Percentiles rank a stretch among this genome's conserved stretches.
Evolutionary conservation across 2,888 invertebrate genomes (phyloP).

Genomic region (Leptinotarsa juncta): DNA sequence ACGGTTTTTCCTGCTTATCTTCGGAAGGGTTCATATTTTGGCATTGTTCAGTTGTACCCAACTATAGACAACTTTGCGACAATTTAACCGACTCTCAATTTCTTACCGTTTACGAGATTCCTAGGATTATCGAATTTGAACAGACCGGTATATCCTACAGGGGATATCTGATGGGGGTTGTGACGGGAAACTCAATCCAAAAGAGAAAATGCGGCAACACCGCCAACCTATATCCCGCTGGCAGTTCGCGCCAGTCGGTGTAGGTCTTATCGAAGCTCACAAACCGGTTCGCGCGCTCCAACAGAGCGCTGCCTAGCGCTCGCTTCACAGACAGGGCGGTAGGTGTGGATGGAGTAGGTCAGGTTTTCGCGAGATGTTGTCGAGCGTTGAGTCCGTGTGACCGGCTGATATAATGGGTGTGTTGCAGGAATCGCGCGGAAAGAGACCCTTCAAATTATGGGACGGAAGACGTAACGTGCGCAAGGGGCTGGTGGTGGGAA

Average conservation of each 20-base stretch:
- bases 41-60: too few species aligned
- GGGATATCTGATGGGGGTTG: too few species aligned
- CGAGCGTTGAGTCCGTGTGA: conserved; percentile 43
- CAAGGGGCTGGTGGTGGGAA: conserved; percentile 92
- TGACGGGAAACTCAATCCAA: not conserved
- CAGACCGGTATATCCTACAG: too few species aligned
- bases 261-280: not conserved
- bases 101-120: too few species aligned
- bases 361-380: conserved; percentile 58
- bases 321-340: conserved; percentile 49
- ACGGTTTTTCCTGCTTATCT: too few species aligned
- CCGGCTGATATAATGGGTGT: conserved; percentile 55
- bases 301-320: conserved; percentile 41
- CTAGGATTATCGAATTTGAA: too few species aligned
- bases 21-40: too few species aligned
- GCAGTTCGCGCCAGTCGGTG: conserved; percentile 26
- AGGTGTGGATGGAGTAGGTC: conserved; percentile 60
- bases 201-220: conserved; percentile 31
- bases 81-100: too few species aligned
- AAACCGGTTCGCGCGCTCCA: conserved; percentile 49
- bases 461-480: conserved; percentile 93
- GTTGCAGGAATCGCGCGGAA: conserved; percentile 91
- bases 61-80: too few species aligned
- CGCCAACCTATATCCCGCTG: conserved; percentile 47
- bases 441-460: conserved; percentile 98